These are phyloP conservation scores for honey bee (Apis mellifera) DNA, from an alignment of 1,140 invertebrate species.

Conservation along the genomic window Amel_HAv3.1 CM009931.2:23480501-23481000, in stretches of 20 bases:
- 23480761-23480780: constrained; percentile 97
- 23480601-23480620: not conserved
- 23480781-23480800: constrained; percentile 94
- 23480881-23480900: constrained; percentile 90
- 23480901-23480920: constrained; percentile 91
- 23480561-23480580: no score
- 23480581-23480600: no score
- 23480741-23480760: constrained; percentile 93
- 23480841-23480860: constrained; percentile 96
- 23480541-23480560: no score
- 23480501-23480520: no score
- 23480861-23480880: constrained; percentile 93
- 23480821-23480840: constrained; percentile 94
- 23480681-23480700: not conserved
- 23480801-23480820: constrained; percentile 96
- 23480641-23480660: not conserved
- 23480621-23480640: constrained; percentile 37
- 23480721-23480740: constrained; percentile 21
- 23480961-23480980: constrained; percentile 94
- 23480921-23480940: constrained; percentile 95
- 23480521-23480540: no score
- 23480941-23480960: constrained; percentile 92
- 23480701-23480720: no score
- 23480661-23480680: not conserved
- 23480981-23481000: constrained; percentile 92